phyloP scores from a whole-genome alignment of 2,888 invertebrate genomes.

The Mythimna impura region DNA sequence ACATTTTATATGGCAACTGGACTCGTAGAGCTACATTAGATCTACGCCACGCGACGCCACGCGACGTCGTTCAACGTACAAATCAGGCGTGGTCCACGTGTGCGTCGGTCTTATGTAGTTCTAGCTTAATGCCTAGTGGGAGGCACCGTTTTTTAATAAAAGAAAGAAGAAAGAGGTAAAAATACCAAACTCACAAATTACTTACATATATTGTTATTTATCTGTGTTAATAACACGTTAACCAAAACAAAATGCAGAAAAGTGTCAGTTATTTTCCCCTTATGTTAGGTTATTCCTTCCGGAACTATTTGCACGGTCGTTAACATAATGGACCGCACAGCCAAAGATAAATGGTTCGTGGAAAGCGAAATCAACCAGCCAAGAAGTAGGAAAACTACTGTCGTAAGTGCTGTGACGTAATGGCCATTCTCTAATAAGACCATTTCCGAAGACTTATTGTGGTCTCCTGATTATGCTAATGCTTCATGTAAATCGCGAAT shows the following conservation, averaged over 20 bases:
- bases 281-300: conserved; percentile 77
- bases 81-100: too few species aligned
- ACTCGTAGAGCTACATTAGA: too few species aligned
- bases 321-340: conserved; percentile 83
- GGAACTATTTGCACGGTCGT: conserved; percentile 83
- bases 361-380: conserved; percentile 79
- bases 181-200: neutral
- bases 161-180: neutral
- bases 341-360: conserved; percentile 82
- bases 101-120: too few species aligned
- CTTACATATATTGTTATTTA: neutral
- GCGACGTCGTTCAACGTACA: too few species aligned
- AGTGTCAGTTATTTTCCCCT: conserved; percentile 73
- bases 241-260: conserved; percentile 56
- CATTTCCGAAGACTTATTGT: conserved; percentile 58
- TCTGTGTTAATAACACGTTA: conserved; percentile 43
- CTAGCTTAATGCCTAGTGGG: too few species aligned
- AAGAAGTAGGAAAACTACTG: conserved; percentile 76
- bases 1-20: too few species aligned
- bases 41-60: too few species aligned
- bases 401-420: conserved; percentile 70
- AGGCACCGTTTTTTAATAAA: neutral
- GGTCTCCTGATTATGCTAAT: conserved; percentile 48
- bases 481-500: conserved; percentile 39
- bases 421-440: conserved; percentile 67